phyloP scores from a whole-genome alignment of 1,140 invertebrate species.

The Platyura marginata region DNA sequence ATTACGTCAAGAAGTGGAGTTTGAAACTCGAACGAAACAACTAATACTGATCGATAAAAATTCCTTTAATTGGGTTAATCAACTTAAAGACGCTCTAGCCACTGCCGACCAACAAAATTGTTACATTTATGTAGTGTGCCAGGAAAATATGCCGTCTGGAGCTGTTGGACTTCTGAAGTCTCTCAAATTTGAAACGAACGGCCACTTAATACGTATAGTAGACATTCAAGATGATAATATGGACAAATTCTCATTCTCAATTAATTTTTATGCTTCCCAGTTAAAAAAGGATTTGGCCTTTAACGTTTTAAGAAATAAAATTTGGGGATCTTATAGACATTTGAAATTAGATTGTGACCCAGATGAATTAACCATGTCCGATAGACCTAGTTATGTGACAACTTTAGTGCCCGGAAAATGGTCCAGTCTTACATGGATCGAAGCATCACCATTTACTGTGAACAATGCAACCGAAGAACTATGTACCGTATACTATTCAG shows the following conservation, averaged over 20 bases:
- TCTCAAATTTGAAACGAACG: constrained; percentile 65
- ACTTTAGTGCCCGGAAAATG: constrained; percentile 77
- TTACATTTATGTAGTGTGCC: constrained; percentile 48
- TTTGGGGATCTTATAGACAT: constrained; percentile 76
- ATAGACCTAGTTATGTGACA: constrained; percentile 86
- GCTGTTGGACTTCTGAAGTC: constrained; percentile 80
- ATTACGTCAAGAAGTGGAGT: constrained; percentile 28
- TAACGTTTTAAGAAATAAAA: constrained; percentile 59
- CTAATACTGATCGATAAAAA: constrained; percentile 37
- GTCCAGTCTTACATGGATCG: constrained; percentile 83
- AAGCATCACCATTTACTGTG: constrained; percentile 45
- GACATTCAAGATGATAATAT: constrained; percentile 45
- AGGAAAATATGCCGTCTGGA: constrained; percentile 48
- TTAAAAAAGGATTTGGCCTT: constrained; percentile 58
- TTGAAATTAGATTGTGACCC: constrained; percentile 38
- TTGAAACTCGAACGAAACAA: constrained; percentile 14
- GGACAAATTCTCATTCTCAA: constrained; percentile 37
- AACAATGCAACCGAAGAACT: constrained; percentile 29
- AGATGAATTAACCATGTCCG: constrained; percentile 39
- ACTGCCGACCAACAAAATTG: constrained; percentile 32
- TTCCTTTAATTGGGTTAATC: constrained; percentile 64
- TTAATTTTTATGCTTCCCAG: constrained; percentile 37
- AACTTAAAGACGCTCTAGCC: constrained; percentile 48
- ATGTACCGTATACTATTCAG: constrained; percentile 80
- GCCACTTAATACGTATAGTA: constrained; percentile 47